phyloP scores from a whole-genome alignment of 2,797 vertebrate genomes.

The Thaleichthys pacificus region DNA sequence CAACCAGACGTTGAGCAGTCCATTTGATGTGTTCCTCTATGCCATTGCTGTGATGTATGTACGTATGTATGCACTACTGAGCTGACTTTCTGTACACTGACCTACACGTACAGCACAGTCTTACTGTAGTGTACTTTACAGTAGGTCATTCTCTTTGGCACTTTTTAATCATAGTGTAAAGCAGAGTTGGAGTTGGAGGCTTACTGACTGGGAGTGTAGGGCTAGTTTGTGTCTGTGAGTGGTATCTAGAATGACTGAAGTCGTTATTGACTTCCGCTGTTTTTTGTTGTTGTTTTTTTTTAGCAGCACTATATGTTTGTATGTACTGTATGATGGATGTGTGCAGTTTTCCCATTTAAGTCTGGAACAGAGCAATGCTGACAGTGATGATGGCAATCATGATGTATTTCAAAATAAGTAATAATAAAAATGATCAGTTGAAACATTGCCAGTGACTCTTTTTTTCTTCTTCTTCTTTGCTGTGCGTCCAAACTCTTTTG shows the following conservation, averaged over 20 bases:
- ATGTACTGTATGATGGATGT: constrained; percentile 30
- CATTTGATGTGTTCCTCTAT: neutral
- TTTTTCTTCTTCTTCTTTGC: neutral
- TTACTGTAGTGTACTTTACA: no score
- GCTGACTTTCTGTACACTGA: neutral
- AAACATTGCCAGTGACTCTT: neutral
- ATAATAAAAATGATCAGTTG: constrained; percentile 43
- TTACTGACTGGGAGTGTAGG: neutral
- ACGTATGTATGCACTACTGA: constrained; percentile 1
- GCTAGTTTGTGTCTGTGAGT: neutral
- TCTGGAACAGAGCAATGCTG: constrained; percentile 6
- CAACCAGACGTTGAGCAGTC: no score
- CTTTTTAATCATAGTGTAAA: neutral
- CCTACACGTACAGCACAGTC: neutral
- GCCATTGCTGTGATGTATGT: neutral
- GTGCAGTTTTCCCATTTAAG: constrained; percentile 32
- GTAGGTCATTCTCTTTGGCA: neutral
- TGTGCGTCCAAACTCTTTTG: no score
- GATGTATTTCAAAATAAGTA: constrained; percentile 50
- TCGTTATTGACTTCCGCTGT: neutral
- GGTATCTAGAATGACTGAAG: neutral
- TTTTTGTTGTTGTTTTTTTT: constrained; percentile 9
- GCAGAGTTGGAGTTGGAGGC: neutral
- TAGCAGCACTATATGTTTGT: constrained; percentile 6
- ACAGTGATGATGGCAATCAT: constrained; percentile 45